Conservation (phyloP, 2,888 invertebrate species). For the Helobdella robusta region DNA sequence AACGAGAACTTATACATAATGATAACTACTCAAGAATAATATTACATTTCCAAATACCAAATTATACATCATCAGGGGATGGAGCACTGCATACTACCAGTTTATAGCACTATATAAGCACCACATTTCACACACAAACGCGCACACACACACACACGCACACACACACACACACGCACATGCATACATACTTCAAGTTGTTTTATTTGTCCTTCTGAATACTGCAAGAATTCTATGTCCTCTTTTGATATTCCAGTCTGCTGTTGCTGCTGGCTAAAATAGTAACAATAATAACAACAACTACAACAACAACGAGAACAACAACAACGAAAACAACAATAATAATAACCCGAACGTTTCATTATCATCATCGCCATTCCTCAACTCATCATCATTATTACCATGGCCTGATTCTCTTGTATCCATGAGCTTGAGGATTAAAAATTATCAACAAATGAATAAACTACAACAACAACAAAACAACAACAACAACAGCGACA, state of each 20-base stretch:
- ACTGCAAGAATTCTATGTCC: background rate
- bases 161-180: too few relatives aligned
- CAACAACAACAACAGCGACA: background rate
- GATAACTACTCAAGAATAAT: too few relatives aligned
- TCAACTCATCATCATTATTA: background rate
- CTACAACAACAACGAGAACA: background rate
- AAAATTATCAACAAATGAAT: background rate
- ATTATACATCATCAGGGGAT: too few relatives aligned
- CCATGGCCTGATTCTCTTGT: background rate
- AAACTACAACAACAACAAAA: background rate
- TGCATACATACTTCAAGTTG: constrained; percentile 19
- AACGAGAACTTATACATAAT: too few relatives aligned
- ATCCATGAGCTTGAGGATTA: background rate
- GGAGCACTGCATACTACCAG: too few relatives aligned
- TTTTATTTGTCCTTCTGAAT: constrained; percentile 10
- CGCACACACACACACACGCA: too few relatives aligned
- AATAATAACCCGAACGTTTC: background rate
- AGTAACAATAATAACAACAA: background rate
- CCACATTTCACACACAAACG: too few relatives aligned
- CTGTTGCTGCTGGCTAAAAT: background rate
- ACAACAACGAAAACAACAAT: background rate
- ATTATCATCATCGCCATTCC: background rate
- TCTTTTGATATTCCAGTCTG: background rate
- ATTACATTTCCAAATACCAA: too few relatives aligned
- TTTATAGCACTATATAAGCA: too few relatives aligned